Evolutionary conservation across 2,888 invertebrate species (phyloP).

Genomic region (Pinctada fucata): DNA sequence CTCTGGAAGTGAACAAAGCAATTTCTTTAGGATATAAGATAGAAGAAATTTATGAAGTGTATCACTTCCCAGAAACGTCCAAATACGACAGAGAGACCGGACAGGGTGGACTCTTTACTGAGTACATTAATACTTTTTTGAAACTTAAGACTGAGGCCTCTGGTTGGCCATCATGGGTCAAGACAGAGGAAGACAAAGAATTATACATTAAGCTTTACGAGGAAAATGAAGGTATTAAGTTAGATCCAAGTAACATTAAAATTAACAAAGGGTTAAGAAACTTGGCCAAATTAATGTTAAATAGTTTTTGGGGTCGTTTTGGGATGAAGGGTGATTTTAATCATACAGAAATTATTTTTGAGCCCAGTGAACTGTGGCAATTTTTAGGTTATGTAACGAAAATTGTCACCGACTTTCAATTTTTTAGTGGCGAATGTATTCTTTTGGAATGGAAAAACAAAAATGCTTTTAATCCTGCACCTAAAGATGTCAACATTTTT

Average conservation of each 20-base stretch:
- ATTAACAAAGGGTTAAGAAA: neutral
- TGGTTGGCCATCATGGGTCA: neutral
- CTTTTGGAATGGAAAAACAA: no score
- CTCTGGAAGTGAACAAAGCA: neutral
- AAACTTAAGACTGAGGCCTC: neutral
- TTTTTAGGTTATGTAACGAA: no score
- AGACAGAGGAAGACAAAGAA: conserved; percentile 4
- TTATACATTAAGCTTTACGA: conserved; percentile 9
- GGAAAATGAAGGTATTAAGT: neutral
- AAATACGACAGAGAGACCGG: conserved; percentile 45
- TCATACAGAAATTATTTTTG: neutral
- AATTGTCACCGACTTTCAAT: no score
- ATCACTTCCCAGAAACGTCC: neutral
- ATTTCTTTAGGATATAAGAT: neutral
- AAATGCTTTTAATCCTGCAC: no score
- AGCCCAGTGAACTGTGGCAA: neutral
- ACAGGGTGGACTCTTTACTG: neutral
- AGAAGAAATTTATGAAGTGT: neutral
- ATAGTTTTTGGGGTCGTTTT: neutral
- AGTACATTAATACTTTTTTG: neutral
- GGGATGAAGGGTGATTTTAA: neutral
- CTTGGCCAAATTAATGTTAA: neutral
- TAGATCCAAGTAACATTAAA: neutral
- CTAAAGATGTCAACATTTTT: no score
- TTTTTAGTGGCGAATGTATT: no score